Conservation (phyloP, 1,140 invertebrate species). For the Danaus melanippus region DNA sequence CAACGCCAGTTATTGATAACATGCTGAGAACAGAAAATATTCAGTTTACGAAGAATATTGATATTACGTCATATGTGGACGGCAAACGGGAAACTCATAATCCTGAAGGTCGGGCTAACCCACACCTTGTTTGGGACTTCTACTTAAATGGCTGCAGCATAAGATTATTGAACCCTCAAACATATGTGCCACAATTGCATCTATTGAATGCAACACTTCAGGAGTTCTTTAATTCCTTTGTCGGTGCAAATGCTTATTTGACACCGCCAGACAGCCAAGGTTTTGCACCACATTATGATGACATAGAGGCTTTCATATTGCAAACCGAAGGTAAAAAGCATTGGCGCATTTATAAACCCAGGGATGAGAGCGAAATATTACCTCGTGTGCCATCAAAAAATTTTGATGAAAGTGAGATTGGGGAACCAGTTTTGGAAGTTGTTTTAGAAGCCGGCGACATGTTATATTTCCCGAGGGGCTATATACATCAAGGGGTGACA, state of each 20-base stretch:
- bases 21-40: constrained; percentile 84
- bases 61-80: constrained; percentile 89
- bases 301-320: constrained; percentile 98
- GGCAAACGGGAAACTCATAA: constrained; percentile 89
- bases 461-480: constrained; percentile 93
- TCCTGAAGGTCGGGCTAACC: constrained; percentile 81
- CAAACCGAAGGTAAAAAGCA: constrained; percentile 96
- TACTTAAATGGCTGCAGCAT: constrained; percentile 93
- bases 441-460: constrained; percentile 90
- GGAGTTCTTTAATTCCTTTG: constrained; percentile 94
- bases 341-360: constrained; percentile 92
- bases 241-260: constrained; percentile 95
- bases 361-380: constrained; percentile 77
- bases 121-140: constrained; percentile 92
- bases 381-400: constrained; percentile 88
- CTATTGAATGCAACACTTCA: constrained; percentile 84
- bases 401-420: constrained; percentile 84
- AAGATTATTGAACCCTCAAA: constrained; percentile 92
- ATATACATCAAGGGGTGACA: constrained; percentile 92
- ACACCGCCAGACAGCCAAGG: constrained; percentile 97
- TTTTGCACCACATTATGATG: constrained; percentile 98
- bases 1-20: constrained; percentile 82
- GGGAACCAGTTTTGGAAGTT: constrained; percentile 86
- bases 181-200: constrained; percentile 80
- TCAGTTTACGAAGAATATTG: constrained; percentile 89